These are phyloP conservation scores for Trypoxylon attenuatum DNA, from an alignment of 2,888 invertebrate species.

Conservation along the genomic window DNA sequence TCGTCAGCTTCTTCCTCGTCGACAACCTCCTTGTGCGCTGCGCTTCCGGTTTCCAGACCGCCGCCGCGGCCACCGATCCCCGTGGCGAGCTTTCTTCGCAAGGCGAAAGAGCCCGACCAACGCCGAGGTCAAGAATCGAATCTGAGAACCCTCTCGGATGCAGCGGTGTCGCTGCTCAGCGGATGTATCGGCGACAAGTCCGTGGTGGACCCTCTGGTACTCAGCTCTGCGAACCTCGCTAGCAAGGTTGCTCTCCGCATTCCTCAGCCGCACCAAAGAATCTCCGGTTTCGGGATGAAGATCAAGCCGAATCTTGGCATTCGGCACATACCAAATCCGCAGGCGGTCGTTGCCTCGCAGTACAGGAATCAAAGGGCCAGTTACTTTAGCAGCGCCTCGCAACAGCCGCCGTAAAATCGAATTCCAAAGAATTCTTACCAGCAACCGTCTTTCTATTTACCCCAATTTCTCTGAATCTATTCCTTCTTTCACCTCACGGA, in stretches of 20 bases:
- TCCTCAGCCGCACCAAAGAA: slow-evolving; percentile 67
- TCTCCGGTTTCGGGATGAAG: slow-evolving; percentile 66
- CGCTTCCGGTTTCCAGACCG: slow-evolving; percentile 17
- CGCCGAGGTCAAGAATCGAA: slow-evolving; percentile 62
- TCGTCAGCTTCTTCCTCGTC: slow-evolving; percentile 17
- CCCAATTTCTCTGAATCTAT: not conserved
- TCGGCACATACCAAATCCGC: slow-evolving; percentile 74
- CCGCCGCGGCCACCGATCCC: slow-evolving; percentile 19
- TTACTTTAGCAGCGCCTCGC: slow-evolving; percentile 56
- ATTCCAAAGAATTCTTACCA: not conserved
- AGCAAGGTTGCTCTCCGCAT: slow-evolving; percentile 65
- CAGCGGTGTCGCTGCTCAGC: slow-evolving; percentile 63
- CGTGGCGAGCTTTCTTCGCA: slow-evolving; percentile 23
- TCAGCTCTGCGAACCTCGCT: slow-evolving; percentile 31
- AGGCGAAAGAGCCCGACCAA: slow-evolving; percentile 54
- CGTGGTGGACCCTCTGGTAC: slow-evolving; percentile 30
- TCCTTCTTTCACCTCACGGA: slow-evolving; percentile 10
- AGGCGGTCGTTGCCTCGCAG: slow-evolving; percentile 71
- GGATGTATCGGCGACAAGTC: slow-evolving; percentile 46
- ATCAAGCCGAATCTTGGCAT: slow-evolving; percentile 72
- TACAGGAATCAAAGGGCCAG: slow-evolving; percentile 65
- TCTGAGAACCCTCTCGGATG: slow-evolving; percentile 64
- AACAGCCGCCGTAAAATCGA: slow-evolving; percentile 58
- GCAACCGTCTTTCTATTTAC: slow-evolving; percentile 13
- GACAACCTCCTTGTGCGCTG: slow-evolving; percentile 19